Conservation (phyloP, 2,113 vertebrate species). For the Lagopus leucura region DNA sequence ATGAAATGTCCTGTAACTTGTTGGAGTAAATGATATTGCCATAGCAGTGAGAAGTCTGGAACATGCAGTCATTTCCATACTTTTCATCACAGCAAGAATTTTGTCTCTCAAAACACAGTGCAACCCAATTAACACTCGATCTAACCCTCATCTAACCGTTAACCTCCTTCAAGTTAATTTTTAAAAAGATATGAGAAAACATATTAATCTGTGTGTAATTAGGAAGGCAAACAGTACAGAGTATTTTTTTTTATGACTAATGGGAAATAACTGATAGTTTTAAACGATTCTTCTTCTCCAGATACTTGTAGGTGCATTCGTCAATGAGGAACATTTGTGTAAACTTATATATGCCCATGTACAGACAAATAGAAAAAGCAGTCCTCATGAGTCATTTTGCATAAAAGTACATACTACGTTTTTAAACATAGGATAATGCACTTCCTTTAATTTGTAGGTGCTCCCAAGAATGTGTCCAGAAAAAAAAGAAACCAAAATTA, state of each 20-base stretch:
- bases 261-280: not conserved
- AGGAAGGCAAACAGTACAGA: not conserved
- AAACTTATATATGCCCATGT: not conserved
- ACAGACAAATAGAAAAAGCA: not conserved
- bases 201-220: not conserved
- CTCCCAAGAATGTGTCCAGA: not conserved
- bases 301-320: not conserved
- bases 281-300: not conserved
- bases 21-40: not conserved
- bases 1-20: not conserved
- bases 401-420: not conserved
- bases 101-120: not conserved
- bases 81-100: constrained; percentile 1
- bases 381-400: not conserved
- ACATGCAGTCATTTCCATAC: not conserved
- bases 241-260: not conserved
- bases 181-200: constrained; percentile 21
- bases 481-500: not conserved
- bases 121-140: constrained; percentile 28
- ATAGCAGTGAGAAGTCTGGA: not conserved
- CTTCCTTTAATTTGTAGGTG: not conserved
- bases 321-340: not conserved
- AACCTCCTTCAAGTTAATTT: not conserved
- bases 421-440: not conserved
- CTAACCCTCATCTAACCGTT: not conserved